A percentile compares a stretch with the other conserved stretches of the same genome.
These are phyloP conservation scores for Zootermopsis nevadensis DNA, from an alignment of 2,888 invertebrate genomes.

Conservation along the genomic window DNA sequence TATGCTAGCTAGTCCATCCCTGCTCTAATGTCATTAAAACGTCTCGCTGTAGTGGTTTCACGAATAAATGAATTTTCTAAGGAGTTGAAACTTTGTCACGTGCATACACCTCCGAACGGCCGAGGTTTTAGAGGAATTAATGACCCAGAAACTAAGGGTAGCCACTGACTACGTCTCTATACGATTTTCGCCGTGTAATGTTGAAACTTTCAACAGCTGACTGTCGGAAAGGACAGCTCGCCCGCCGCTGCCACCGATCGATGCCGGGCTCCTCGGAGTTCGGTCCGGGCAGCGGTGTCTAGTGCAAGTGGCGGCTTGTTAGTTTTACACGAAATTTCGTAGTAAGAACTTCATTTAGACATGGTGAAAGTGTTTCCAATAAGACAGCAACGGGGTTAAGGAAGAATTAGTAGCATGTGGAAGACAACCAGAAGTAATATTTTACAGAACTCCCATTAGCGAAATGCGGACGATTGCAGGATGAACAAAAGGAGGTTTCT, in stretches of 20 bases:
- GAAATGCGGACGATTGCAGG: too few relatives aligned
- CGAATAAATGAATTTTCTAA: not conserved
- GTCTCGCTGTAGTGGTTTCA: not conserved
- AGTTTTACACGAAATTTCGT: not conserved
- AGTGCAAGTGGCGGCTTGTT: conserved; percentile 8
- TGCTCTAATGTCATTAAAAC: not conserved
- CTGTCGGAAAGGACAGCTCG: not conserved
- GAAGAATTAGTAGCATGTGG: too few relatives aligned
- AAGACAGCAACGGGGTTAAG: too few relatives aligned
- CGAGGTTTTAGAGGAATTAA: not conserved
- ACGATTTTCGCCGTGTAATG: not conserved
- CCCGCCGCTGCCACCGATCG: conserved; percentile 7
- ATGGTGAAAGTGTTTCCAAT: too few relatives aligned
- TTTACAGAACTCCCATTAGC: too few relatives aligned
- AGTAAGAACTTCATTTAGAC: too few relatives aligned
- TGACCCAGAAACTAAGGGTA: not conserved
- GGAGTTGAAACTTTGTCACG: not conserved
- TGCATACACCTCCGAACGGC: not conserved
- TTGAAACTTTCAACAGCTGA: conserved; percentile 40
- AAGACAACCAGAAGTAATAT: too few relatives aligned
- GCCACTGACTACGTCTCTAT: too few relatives aligned
- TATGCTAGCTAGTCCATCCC: too few relatives aligned
- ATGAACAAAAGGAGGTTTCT: too few relatives aligned
- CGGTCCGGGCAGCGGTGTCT: conserved; percentile 27
- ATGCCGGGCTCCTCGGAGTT: conserved; percentile 15